Conservation (phyloP, 2,888 invertebrate species). For the Dioctria linearis region DNA sequence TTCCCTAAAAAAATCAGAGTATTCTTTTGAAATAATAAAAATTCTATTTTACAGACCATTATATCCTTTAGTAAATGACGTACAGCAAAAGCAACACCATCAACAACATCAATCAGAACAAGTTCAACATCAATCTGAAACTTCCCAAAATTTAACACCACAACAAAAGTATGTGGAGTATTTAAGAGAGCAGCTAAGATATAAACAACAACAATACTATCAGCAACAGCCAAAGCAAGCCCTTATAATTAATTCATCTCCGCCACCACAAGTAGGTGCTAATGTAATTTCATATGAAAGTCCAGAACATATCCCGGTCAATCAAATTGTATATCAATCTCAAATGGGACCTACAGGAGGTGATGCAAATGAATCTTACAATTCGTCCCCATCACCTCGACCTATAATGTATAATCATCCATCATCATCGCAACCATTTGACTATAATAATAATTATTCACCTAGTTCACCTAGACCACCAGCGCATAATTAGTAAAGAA, state of each 20-base stretch:
- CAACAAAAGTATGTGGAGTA: conserved; percentile 69
- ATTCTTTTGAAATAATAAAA: background rate
- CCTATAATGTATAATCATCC: conserved; percentile 22
- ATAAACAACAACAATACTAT: conserved; percentile 62
- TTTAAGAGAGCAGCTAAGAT: conserved; percentile 67
- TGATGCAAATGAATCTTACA: conserved; percentile 7
- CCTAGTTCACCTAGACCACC: conserved; percentile 18
- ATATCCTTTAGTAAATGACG: conserved; percentile 6
- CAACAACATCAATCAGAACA: background rate
- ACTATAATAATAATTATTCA: conserved; percentile 1
- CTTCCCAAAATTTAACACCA: conserved; percentile 63
- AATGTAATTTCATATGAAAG: conserved; percentile 26
- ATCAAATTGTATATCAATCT: conserved; percentile 21
- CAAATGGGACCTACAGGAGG: background rate
- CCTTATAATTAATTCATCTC: conserved; percentile 61
- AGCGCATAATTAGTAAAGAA: background rate
- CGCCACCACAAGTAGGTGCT: conserved; percentile 55
- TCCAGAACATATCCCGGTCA: background rate
- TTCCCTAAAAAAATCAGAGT: too few relatives aligned
- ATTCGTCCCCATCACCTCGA: background rate
- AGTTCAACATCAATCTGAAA: background rate
- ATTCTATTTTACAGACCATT: conserved; percentile 7
- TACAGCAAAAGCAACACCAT: background rate
- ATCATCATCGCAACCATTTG: background rate
- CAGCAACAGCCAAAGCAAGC: conserved; percentile 58